Percentiles rank a stretch among this genome's conserved stretches.
Evolutionary conservation across 2,797 vertebrate genomes (phyloP).

Genomic region (Anas bahamensis): DNA sequence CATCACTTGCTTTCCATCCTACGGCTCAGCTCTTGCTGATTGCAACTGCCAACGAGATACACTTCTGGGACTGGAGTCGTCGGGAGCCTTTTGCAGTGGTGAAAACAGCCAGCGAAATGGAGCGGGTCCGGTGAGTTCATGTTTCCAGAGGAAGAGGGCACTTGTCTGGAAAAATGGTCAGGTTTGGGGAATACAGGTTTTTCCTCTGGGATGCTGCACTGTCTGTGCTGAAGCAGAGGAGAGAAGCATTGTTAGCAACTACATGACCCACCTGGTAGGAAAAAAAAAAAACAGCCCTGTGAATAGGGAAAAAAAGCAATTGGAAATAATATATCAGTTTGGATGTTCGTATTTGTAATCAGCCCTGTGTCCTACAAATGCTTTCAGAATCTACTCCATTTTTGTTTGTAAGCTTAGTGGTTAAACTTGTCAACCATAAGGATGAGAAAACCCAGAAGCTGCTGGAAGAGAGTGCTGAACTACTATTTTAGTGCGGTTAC

Average conservation of each 20-base stretch:
- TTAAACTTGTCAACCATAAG: neutral
- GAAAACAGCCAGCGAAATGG: conserved; percentile 96
- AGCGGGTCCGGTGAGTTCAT: conserved; percentile 91
- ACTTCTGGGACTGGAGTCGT: conserved; percentile 99
- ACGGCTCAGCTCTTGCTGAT: conserved; percentile 97
- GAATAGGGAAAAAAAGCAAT: neutral
- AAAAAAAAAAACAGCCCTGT: neutral
- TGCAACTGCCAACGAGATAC: conserved; percentile 97
- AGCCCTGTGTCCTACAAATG: neutral
- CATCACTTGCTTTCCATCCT: conserved; percentile 97
- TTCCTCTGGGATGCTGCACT: neutral
- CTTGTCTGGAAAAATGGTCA: neutral
- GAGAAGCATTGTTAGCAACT: neutral
- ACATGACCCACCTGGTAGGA: neutral
- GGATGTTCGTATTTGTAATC: neutral
- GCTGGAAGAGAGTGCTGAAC: neutral
- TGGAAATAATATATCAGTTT: neutral
- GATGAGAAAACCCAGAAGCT: neutral
- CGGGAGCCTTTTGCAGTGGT: conserved; percentile 97
- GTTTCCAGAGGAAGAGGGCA: neutral
- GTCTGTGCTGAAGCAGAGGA: neutral
- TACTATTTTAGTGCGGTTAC: neutral
- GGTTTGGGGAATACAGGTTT: neutral
- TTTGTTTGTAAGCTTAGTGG: neutral
- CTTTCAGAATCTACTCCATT: neutral